Conservation (phyloP, 2,797 vertebrate species). For the Pelobates cultripes region DNA sequence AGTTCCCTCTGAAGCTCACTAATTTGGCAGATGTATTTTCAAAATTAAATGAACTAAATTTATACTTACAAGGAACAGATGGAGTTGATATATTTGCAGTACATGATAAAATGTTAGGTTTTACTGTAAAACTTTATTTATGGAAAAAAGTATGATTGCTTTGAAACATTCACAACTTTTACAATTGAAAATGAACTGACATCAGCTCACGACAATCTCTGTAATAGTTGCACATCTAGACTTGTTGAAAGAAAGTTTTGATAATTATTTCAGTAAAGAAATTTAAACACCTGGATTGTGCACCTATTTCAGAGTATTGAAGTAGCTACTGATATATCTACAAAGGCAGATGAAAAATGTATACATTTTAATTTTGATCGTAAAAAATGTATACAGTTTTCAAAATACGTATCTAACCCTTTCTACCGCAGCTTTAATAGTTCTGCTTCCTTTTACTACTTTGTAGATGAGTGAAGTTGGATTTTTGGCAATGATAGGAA, state of each 20-base stretch:
- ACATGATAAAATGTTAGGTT: background rate
- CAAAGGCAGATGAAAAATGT: background rate
- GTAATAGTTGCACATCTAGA: slow-evolving; percentile 1
- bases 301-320: background rate
- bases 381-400: background rate
- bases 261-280: background rate
- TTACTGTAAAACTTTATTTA: no score
- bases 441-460: slow-evolving; percentile 5
- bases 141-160: background rate
- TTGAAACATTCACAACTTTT: slow-evolving; percentile 1
- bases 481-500: background rate
- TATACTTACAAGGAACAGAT: background rate
- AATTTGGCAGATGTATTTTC: background rate
- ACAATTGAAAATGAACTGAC: background rate
- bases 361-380: background rate
- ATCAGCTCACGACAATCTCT: background rate
- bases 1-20: background rate
- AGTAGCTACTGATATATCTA: background rate
- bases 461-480: background rate
- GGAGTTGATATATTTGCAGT: background rate
- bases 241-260: background rate
- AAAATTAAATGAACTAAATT: background rate
- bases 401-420: background rate
- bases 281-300: background rate
- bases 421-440: slow-evolving; percentile 1